These are phyloP conservation scores for Callipepla squamata DNA, from an alignment of 2,113 vertebrate species.

Conservation along the genomic window DNA sequence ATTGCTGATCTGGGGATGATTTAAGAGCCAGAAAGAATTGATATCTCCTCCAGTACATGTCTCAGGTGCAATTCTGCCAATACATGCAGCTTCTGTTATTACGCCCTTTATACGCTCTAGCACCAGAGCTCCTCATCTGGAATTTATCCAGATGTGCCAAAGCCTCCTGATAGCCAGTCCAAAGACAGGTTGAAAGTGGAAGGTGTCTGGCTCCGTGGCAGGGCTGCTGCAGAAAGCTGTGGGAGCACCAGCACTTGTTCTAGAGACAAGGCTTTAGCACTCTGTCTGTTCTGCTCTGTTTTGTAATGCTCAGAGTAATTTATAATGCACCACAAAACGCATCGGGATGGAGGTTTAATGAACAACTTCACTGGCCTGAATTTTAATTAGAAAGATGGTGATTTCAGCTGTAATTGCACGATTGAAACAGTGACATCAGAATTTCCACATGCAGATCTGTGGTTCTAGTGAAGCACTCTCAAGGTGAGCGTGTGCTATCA, in stretches of 20 bases:
- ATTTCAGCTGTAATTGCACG: neutral
- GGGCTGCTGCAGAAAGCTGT: neutral
- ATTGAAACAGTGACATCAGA: neutral
- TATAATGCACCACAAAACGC: neutral
- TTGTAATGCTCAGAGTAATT: neutral
- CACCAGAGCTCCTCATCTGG: neutral
- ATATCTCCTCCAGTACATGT: neutral
- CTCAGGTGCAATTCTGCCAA: neutral
- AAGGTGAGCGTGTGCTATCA: neutral
- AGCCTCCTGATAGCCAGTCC: neutral
- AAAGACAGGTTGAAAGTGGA: fast-evolving
- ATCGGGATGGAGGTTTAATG: neutral
- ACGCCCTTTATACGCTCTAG: neutral
- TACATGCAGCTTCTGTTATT: neutral
- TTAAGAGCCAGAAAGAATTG: neutral
- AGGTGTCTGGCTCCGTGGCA: neutral
- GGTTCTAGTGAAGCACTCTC: neutral
- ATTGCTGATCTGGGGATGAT: neutral
- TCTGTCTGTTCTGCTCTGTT: neutral
- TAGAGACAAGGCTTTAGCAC: neutral
- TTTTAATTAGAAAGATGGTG: neutral
- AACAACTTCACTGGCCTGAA: neutral
- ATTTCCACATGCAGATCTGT: neutral
- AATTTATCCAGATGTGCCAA: neutral
- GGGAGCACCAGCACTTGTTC: neutral